A percentile compares a stretch with the other conserved stretches of the same genome.
Evolutionary conservation across 2,113 vertebrate species (phyloP).

Genomic region (Tyrannus savana): DNA sequence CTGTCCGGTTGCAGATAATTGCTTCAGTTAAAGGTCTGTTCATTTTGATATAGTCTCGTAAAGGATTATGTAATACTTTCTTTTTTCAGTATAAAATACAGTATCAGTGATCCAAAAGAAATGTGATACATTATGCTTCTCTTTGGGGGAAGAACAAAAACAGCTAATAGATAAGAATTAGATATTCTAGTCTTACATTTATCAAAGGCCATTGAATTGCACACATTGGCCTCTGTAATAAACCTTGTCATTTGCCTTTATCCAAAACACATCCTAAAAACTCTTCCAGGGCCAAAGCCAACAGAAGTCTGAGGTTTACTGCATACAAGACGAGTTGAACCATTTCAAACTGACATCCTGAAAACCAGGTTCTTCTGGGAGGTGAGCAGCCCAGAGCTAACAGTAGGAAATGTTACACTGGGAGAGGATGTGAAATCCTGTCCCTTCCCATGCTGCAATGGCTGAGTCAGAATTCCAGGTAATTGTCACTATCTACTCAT

Average conservation of each 20-base stretch:
- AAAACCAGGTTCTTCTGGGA: neutral
- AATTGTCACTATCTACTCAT: fast-evolving
- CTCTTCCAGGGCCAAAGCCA: neutral
- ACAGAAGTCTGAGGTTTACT: neutral
- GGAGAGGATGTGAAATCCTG: neutral
- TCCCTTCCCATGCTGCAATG: neutral
- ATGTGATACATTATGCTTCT: neutral
- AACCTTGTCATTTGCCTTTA: neutral
- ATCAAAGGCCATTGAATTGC: neutral
- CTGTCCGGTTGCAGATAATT: neutral
- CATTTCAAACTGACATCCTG: neutral
- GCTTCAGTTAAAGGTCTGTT: neutral
- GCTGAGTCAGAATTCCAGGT: neutral
- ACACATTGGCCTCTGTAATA: neutral
- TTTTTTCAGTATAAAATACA: neutral
- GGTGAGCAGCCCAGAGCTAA: neutral
- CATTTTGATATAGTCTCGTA: neutral
- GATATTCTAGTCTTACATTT: neutral
- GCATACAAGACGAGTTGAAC: neutral
- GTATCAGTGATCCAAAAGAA: neutral
- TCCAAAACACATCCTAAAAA: neutral
- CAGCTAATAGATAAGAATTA: neutral
- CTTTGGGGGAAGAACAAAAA: neutral
- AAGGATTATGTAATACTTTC: neutral
- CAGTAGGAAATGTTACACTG: neutral